Conservation (phyloP, 2,888 invertebrate species). For the Calliopum simillimum region DNA sequence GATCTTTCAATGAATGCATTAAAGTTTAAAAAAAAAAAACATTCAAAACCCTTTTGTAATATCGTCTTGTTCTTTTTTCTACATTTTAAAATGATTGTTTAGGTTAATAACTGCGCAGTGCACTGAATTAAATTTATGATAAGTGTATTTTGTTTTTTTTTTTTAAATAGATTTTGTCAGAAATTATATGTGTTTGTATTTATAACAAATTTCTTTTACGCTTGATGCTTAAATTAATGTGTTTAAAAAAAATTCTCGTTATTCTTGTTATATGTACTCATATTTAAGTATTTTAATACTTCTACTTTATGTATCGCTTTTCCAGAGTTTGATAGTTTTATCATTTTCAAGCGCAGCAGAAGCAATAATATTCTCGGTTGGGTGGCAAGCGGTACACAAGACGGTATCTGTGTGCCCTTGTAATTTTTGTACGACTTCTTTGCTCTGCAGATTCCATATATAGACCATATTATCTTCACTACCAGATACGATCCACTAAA, state of each 20-base stretch:
- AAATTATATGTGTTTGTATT: slow-evolving; percentile 17
- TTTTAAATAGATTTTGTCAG: slow-evolving; percentile 5
- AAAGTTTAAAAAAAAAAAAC: too few species aligned
- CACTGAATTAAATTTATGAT: slow-evolving; percentile 16
- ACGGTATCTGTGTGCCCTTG: slow-evolving; percentile 97
- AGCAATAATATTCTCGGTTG: slow-evolving; percentile 98
- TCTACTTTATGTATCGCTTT: slow-evolving; percentile 86
- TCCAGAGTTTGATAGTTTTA: slow-evolving; percentile 99
- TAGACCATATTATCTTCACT: slow-evolving; percentile 99
- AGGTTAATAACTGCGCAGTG: slow-evolving; percentile 28
- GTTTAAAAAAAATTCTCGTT: background rate
- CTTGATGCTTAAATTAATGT: slow-evolving; percentile 17
- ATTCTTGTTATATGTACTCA: background rate
- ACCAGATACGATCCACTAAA: slow-evolving; percentile 99
- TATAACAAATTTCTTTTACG: slow-evolving; percentile 14
- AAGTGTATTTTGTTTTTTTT: background rate
- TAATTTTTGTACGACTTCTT: slow-evolving; percentile 98
- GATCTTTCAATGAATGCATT: too few species aligned
- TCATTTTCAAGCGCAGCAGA: slow-evolving; percentile 98
- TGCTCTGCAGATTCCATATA: slow-evolving; percentile 99
- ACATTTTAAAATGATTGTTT: slow-evolving; percentile 27
- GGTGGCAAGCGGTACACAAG: slow-evolving; percentile 98
- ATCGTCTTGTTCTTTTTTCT: slow-evolving; percentile 22
- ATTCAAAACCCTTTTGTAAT: too few species aligned
- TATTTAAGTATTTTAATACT: background rate